A percentile compares a stretch with the other conserved stretches of the same genome.
phyloP scores from a whole-genome alignment of 2,888 invertebrate species.

The Drosophila maculinotata region DNA sequence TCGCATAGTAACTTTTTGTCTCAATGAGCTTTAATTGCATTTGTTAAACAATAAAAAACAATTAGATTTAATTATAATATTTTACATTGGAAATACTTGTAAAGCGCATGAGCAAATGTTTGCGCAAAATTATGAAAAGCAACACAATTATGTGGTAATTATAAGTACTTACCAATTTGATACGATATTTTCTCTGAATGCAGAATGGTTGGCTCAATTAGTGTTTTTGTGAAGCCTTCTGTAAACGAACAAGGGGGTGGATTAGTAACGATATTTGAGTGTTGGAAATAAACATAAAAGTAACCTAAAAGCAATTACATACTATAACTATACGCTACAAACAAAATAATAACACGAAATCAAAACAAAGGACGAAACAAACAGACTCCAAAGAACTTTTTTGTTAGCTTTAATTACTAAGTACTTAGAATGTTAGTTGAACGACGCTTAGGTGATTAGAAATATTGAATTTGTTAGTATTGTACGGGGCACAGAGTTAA shows the following conservation, averaged over 20 bases:
- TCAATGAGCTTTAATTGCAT: constrained; percentile 79
- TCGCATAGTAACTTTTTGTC: constrained; percentile 40
- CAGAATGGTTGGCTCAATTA: constrained; percentile 53
- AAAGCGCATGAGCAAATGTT: constrained; percentile 54
- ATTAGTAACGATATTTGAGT: constrained; percentile 25
- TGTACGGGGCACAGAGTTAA: constrained; percentile 48
- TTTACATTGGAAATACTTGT: constrained; percentile 29
- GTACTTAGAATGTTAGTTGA: constrained; percentile 61
- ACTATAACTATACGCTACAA: constrained; percentile 65
- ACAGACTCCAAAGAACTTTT: constrained; percentile 66
- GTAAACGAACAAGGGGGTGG: constrained; percentile 49
- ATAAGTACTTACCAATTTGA: constrained; percentile 53
- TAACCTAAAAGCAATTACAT: constrained; percentile 57
- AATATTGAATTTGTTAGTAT: constrained; percentile 59
- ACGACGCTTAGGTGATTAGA: constrained; percentile 53
- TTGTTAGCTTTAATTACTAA: constrained; percentile 63
- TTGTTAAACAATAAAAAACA: constrained; percentile 54
- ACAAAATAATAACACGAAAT: constrained; percentile 53
- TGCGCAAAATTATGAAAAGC: constrained; percentile 48
- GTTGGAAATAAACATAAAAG: constrained; percentile 43
- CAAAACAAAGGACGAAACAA: constrained; percentile 55
- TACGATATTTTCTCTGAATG: constrained; percentile 41
- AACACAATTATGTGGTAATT: neutral
- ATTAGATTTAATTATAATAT: constrained; percentile 14
- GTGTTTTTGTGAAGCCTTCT: constrained; percentile 69